Base-by-base conservation (phyloP, 2,888 invertebrate genomes). In the Caenorhabditis zanzibari region DNA sequence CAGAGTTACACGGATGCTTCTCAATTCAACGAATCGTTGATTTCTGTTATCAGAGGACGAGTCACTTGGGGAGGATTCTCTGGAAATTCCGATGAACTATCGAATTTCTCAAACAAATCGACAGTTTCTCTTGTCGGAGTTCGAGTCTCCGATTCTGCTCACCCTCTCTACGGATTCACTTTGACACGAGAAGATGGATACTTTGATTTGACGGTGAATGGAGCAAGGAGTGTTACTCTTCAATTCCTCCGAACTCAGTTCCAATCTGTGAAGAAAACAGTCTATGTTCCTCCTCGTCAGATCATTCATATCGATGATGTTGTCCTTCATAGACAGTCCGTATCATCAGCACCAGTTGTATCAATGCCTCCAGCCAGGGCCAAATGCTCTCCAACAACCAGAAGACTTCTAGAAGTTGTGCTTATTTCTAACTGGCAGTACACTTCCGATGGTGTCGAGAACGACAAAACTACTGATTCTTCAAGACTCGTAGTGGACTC, bases 151-250 rank as follows among this genome's bases (percentile, higher is more conserved):
- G 97, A 98, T 91, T 96, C 96, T 76, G 96, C 96, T 5, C 96
- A 97, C n/a, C 94, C 96, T 63, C 95, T 96, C 90, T 97, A 97
- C 94, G 90, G 90, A 47, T 90, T 90, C 86, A 98, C 98, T 12
- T 88, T 93, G 0, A 92, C 93, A 19, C 85, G 94, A 64, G 90
- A 91, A 77, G 92, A 92, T 56, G 94, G 94, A 82, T 88, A 97
- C 96, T 99, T 98, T 94, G 99, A 99, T 94, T 96, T 99, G 81
- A 94, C 99, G 92, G 98, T 99, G 84, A 98, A 99, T 93, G 99
- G 99, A 19, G 99, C 98, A 63, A 82, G 89, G n/a, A 77, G 80
- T 22, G 97, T 99, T 10, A 77, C 97, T 22, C 82, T 89, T 1
- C 80, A 86, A 19, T 86, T 88, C 52, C 66, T 88, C 3, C 72